A percentile compares a stretch with the other conserved stretches of the same genome.
Evolutionary conservation across 2,797 vertebrate species (phyloP).

Genomic region (Prunella strophiata): DNA sequence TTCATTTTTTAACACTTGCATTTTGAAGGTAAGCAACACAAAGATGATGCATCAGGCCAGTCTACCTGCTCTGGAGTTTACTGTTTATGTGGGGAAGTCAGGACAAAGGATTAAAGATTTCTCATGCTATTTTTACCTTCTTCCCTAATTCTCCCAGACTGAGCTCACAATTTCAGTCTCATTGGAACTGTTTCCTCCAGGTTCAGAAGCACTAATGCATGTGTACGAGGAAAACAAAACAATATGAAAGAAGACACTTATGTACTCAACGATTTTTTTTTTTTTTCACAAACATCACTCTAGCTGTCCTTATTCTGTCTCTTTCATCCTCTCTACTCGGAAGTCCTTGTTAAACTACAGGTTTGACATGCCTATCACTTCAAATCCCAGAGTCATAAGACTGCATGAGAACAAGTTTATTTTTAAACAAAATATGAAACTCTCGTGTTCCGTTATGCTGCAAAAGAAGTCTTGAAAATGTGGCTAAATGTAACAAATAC

Average conservation of each 20-base stretch:
- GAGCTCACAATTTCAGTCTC: background rate
- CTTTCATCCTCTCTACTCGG: background rate
- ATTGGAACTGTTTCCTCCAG: background rate
- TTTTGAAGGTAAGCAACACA: background rate
- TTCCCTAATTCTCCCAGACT: background rate
- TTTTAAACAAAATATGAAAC: conserved; percentile 8
- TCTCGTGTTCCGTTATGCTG: background rate
- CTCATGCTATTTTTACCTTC: background rate
- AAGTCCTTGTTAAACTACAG: conserved; percentile 6
- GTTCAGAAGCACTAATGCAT: background rate
- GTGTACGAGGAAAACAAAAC: background rate
- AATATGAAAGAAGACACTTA: background rate
- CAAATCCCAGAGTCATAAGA: background rate
- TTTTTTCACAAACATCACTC: background rate
- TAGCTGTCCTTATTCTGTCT: conserved; percentile 14
- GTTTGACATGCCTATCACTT: conserved; percentile 30
- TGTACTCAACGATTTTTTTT: background rate
- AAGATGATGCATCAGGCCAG: background rate
- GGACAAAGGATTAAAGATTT: background rate
- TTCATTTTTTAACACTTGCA: background rate
- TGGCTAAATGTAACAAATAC: background rate
- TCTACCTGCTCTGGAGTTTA: background rate
- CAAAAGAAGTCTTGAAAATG: background rate
- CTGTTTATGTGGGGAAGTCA: background rate
- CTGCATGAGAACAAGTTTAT: background rate